Conservation (phyloP, 2,888 invertebrate genomes). For the Drosophila algonquin region DNA sequence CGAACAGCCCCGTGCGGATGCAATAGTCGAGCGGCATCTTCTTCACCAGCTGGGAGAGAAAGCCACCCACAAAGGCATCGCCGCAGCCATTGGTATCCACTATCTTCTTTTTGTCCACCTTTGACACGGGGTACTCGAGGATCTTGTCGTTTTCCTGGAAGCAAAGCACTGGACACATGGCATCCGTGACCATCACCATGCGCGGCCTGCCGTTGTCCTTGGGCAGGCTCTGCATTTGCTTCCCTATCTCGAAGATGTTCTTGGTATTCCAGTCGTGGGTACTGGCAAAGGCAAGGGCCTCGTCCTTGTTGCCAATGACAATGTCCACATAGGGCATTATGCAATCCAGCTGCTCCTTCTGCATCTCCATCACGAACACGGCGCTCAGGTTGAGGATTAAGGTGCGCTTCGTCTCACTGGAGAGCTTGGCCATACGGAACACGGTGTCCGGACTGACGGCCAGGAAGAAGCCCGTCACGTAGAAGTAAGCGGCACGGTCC, state of each 20-base stretch:
- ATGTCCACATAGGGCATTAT: conserved; percentile 55
- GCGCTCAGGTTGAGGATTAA: conserved; percentile 67
- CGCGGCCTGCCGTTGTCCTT: conserved; percentile 51
- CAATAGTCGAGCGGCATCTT: conserved; percentile 68
- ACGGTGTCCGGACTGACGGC: conserved; percentile 52
- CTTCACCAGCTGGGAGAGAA: conserved; percentile 63
- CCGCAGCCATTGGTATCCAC: conserved; percentile 67
- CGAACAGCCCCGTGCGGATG: conserved; percentile 67
- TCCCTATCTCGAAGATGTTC: conserved; percentile 62
- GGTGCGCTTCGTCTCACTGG: conserved; percentile 28
- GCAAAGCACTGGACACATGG: conserved; percentile 52
- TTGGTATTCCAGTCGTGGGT: conserved; percentile 48
- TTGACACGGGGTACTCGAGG: conserved; percentile 60
- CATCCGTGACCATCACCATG: conserved; percentile 57
- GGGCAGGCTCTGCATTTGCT: conserved; percentile 47
- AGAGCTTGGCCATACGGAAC: conserved; percentile 29
- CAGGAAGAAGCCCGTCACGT: conserved; percentile 67
- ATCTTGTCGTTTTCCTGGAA: conserved; percentile 57
- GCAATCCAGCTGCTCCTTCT: conserved; percentile 30
- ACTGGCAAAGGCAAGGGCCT: conserved; percentile 51
- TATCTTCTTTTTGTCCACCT: conserved; percentile 41
- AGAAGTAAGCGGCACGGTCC: conserved; percentile 47
- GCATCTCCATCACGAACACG: conserved; percentile 54
- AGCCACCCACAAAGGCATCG: conserved; percentile 71
- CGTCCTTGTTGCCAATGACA: conserved; percentile 64